A percentile compares a stretch with the other conserved stretches of the same genome.
Evolutionary conservation across 1,140 invertebrate genomes (phyloP).

Genomic region (Sycophaga agraensis): DNA sequence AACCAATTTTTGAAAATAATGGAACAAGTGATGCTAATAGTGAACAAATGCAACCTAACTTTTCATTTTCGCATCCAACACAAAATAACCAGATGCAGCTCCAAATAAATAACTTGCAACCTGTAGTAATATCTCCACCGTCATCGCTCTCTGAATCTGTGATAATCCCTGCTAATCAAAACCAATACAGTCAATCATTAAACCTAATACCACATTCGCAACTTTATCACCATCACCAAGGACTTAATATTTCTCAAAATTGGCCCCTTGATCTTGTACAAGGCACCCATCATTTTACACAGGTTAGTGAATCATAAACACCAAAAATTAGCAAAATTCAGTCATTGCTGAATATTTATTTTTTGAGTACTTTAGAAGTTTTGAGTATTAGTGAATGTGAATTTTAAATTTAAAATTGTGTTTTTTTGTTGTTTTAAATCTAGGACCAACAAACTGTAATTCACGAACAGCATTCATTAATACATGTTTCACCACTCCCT

Average conservation of each 20-base stretch:
- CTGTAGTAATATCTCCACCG: conserved; percentile 12
- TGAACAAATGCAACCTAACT: conserved; percentile 26
- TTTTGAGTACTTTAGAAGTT: neutral
- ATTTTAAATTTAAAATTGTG: too few relatives aligned
- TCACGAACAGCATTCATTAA: conserved; percentile 33
- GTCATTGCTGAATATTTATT: neutral
- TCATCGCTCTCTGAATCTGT: conserved; percentile 30
- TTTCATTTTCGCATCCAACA: conserved; percentile 4
- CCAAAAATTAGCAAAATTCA: too few relatives aligned
- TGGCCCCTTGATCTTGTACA: conserved; percentile 55
- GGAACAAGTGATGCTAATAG: conserved; percentile 16
- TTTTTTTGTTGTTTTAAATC: neutral
- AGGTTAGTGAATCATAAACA: conserved; percentile 36
- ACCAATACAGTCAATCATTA: conserved; percentile 23
- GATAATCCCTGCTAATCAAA: conserved; percentile 35
- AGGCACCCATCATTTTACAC: conserved; percentile 46
- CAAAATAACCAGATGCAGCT: conserved; percentile 28
- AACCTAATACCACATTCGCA: conserved; percentile 41
- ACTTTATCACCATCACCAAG: conserved; percentile 45
- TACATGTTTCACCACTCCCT: conserved; percentile 27
- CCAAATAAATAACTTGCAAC: conserved; percentile 34
- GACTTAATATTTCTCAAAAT: conserved; percentile 46
- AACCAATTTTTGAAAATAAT: conserved; percentile 28
- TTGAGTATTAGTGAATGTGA: neutral
- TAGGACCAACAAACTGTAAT: conserved; percentile 37